Evolutionary conservation across 2,888 invertebrate genomes (phyloP), one percentile per base, ranked within the genome.

Genomic region (Chrysodeixis includens): DNA sequence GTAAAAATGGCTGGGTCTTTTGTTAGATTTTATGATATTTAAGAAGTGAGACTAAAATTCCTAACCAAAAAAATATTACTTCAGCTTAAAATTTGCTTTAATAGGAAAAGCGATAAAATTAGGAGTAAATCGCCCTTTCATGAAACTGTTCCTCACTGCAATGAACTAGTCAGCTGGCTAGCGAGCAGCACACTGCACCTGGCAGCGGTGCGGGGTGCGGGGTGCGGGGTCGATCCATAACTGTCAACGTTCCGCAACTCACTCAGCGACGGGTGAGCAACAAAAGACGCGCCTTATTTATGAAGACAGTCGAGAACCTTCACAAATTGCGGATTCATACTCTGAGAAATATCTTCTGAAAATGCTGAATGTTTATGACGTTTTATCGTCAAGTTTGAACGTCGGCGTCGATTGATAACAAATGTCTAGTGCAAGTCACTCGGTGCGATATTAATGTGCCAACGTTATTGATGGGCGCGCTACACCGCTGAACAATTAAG

Each of bases 171-270:
- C n/a, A n/a, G n/a, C n/a, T n/a, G n/a, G n/a, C n/a, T n/a, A n/a
- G n/a, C n/a, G n/a, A n/a, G n/a, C n/a, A n/a, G n/a, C n/a, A n/a
- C n/a, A n/a, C n/a, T n/a, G n/a, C n/a, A n/a, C n/a, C n/a, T n/a
- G n/a, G n/a, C n/a, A n/a, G n/a, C n/a, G n/a, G n/a, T n/a, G n/a
- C n/a, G n/a, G n/a, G n/a, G n/a, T n/a, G n/a, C n/a, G n/a, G n/a
- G n/a, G 26, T 12, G 22, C 30, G 18, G 52, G 30, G 62, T 63
- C 59, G 44, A 63, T 63, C 52, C 56, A 59, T 59, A 44, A 68
- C 59, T 56, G 56, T 46, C 56, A 32, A 30, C 30, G 56, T 63
- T 63, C 22, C 32, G 62, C 67, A 58, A 63, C 40, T 67, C 58
- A 63, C 55, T 32, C 40, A 40, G 40, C 52, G 58, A 30, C 51